Evolutionary conservation across 2,888 invertebrate species (phyloP).

Genomic region (Rhamphomyia laevipes): DNA sequence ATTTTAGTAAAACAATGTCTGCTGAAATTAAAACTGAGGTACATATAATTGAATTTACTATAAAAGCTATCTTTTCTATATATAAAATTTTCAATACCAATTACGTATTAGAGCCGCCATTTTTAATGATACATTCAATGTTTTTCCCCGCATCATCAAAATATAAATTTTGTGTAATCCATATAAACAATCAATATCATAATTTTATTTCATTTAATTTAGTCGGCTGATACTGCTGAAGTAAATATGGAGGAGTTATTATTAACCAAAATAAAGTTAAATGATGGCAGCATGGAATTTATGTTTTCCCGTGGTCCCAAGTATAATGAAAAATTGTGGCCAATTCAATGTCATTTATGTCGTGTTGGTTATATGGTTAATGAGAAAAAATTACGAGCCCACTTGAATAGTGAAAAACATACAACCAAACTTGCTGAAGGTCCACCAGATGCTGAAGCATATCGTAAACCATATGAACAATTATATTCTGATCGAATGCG

Average conservation of each 20-base stretch:
- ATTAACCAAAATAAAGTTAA: slow-evolving; percentile 5
- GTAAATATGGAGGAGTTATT: background rate
- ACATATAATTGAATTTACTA: no score
- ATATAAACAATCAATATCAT: no score
- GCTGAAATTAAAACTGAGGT: no score
- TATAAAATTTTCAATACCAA: no score
- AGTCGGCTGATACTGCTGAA: background rate
- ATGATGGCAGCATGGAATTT: slow-evolving; percentile 6
- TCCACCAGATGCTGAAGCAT: slow-evolving; percentile 3
- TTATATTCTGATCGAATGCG: background rate
- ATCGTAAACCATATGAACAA: slow-evolving; percentile 7
- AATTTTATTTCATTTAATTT: no score
- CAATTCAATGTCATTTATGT: slow-evolving; percentile 13
- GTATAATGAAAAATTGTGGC: slow-evolving; percentile 11
- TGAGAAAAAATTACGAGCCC: slow-evolving; percentile 3
- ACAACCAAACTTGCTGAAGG: background rate
- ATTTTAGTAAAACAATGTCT: no score
- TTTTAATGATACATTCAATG: no score
- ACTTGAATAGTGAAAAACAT: slow-evolving; percentile 7
- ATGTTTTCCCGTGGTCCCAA: slow-evolving; percentile 12
- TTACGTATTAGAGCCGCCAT: no score
- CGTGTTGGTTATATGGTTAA: slow-evolving; percentile 7
- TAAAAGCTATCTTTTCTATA: no score
- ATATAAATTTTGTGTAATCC: no score
- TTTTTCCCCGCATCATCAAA: no score